Evolutionary conservation across 2,888 invertebrate species (phyloP).

Genomic region (Palloptera scutellata): DNA sequence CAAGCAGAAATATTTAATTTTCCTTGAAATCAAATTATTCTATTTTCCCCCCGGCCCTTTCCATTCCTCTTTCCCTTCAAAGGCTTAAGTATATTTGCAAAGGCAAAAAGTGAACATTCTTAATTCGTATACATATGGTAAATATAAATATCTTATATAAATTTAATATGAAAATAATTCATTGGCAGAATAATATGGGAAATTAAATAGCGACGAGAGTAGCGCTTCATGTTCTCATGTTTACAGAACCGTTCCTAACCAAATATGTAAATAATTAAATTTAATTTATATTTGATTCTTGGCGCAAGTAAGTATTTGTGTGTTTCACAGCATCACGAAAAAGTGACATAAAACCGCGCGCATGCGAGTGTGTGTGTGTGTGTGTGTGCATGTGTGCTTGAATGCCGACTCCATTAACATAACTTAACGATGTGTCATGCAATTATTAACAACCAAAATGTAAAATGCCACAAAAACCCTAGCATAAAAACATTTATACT

Average conservation of each 20-base stretch:
- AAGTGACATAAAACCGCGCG: constrained; percentile 24
- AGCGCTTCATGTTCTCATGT: not conserved
- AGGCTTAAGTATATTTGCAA: no score
- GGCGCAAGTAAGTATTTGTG: constrained; percentile 30
- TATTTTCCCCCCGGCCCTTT: no score
- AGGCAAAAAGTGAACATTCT: no score
- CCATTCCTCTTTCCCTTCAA: no score
- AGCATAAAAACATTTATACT: constrained; percentile 10
- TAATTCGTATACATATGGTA: no score
- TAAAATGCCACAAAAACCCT: constrained; percentile 21
- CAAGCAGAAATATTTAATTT: no score
- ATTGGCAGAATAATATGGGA: not conserved
- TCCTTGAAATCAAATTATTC: no score
- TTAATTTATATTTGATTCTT: constrained; percentile 42
- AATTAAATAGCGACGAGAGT: not conserved
- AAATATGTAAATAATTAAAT: constrained; percentile 42
- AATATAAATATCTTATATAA: no score
- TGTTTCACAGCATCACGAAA: not conserved
- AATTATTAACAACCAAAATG: constrained; percentile 47
- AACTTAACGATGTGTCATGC: constrained; percentile 60
- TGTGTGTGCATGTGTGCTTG: no score
- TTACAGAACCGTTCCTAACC: not conserved
- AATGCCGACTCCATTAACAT: constrained; percentile 53
- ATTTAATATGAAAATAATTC: not conserved
- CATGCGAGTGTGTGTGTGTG: constrained; percentile 15